Base-by-base conservation (phyloP, 2,797 vertebrate species). In the Lithobates pipiens region DNA sequence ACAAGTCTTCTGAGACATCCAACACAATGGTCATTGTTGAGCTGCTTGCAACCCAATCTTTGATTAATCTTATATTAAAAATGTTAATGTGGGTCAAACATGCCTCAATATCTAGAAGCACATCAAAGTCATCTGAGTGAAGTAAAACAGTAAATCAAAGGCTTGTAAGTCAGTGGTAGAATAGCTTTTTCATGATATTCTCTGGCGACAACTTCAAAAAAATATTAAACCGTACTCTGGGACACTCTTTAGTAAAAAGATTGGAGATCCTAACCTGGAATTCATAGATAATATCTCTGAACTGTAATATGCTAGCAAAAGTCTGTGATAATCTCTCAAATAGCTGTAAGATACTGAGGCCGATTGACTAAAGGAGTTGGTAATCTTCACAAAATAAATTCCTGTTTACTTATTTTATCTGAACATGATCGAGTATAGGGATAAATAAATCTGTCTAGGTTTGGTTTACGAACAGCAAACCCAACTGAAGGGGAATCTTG, bases 1-100 rank as follows among this genome's bases (percentile, higher is more conserved):
- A 71, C 78, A 80, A 71, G 78, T 71, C 78, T 57, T 10, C 23
- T 29, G 34, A 63, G 79, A 73, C 50, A 72, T 42, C 54, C 50
- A 63, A 68, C 80, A 63, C 69, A 63, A 69, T 74, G 80, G 80
- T 82, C 70, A 82, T 25, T 44, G 80, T 34, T 74, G 70, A 82
- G 70, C 69, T 46, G 70, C 54, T 21, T 65, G 34, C 13, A 72
- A 61, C 23, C 42, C 15, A 29, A 74, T 44, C 72, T 39, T 11
- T 44, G 71, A n/a, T 27, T 29, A 44, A 25, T 74, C 42, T 44
- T 25, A 61, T 44, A 81, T 42, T 72, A 72, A 72, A 73, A 72
- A 50, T 15, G 29, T 29, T 82, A 82, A 82, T 73, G 39, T 82
- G 70, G 80, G 80, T 82, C 70, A 82, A 44, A 39, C 32, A 81